Evolutionary conservation across 2,888 invertebrate species (phyloP).

Genomic region (Melinopterus prodromus): DNA sequence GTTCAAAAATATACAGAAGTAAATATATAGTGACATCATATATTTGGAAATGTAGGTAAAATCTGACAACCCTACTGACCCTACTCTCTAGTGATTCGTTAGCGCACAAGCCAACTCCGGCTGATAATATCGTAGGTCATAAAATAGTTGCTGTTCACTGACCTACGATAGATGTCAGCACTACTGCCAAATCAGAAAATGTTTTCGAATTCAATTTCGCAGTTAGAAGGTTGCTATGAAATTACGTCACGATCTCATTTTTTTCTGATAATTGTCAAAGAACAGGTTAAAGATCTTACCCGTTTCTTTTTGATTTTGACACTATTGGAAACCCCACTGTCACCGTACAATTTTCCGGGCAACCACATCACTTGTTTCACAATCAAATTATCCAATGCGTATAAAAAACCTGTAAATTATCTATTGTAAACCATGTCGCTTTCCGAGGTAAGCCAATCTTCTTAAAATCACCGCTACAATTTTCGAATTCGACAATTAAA

Average conservation of each 20-base stretch:
- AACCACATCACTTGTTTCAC: not conserved
- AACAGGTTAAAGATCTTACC: not conserved
- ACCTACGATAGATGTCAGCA: no score
- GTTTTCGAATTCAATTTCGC: no score
- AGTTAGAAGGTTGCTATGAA: no score
- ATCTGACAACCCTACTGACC: no score
- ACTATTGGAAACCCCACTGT: not conserved
- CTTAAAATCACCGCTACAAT: not conserved
- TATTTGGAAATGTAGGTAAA: no score
- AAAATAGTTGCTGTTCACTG: no score
- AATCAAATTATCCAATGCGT: not conserved
- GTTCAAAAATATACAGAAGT: no score
- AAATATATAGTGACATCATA: no score
- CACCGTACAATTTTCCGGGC: not conserved
- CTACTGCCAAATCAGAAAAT: no score
- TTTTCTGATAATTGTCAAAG: not conserved
- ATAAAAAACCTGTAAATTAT: not conserved
- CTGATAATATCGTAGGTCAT: no score
- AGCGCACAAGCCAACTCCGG: no score
- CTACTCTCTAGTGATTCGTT: no score
- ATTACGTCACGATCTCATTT: not conserved
- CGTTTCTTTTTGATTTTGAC: not conserved
- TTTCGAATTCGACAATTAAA: not conserved
- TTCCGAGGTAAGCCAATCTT: not conserved
- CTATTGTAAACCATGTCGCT: conserved; percentile 16